These are phyloP conservation scores for Xenopus tropicalis DNA, from an alignment of 2,113 vertebrate species.

Conservation along the genomic window DNA sequence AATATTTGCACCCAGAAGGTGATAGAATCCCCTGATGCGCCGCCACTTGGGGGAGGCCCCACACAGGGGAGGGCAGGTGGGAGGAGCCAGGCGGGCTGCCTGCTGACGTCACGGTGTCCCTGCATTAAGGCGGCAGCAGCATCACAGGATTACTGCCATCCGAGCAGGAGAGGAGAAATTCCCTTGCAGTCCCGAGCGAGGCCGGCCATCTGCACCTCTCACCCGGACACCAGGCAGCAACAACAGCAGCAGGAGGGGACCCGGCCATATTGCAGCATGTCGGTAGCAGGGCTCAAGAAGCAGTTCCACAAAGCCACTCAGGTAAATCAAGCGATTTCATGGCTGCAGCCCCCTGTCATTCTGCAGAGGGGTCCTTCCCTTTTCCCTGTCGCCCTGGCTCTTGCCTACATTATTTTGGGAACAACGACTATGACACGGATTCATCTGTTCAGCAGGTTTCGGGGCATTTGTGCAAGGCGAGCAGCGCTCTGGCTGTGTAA, in stretches of 20 bases:
- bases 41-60: no score
- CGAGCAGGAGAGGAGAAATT: conserved; percentile 22
- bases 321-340: conserved; percentile 54
- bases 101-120: conserved; percentile 66
- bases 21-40: no score
- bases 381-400: neutral
- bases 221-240: neutral
- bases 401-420: neutral
- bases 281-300: conserved; percentile 81
- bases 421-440: neutral
- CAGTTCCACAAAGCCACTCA: conserved; percentile 88
- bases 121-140: conserved; percentile 46
- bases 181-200: conserved; percentile 1
- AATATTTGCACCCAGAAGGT: no score
- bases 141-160: neutral
- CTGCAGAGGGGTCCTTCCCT: neutral
- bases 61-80: no score
- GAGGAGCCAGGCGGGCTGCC: neutral
- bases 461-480: neutral
- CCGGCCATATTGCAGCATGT: conserved; percentile 57
- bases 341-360: neutral
- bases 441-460: no score
- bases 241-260: no score
- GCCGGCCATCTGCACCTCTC: neutral
- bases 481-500: neutral